Evolutionary conservation across 2,888 invertebrate genomes (phyloP).

Genomic region (Nomada ferruginata): DNA sequence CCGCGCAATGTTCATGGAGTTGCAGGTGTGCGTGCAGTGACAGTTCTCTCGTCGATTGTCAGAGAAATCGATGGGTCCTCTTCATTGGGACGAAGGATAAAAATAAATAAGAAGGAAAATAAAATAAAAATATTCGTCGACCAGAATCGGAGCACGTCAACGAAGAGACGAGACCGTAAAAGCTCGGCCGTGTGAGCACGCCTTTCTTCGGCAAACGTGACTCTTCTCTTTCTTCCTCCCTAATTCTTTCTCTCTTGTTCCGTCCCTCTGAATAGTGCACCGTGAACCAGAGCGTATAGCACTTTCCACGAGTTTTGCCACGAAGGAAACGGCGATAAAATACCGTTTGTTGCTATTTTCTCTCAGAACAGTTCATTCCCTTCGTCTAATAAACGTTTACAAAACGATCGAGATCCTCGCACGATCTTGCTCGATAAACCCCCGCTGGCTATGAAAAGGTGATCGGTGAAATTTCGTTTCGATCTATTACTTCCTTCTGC

Average conservation of each 20-base stretch:
- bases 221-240: slow-evolving; percentile 39
- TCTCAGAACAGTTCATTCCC: neutral
- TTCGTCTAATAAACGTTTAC: neutral
- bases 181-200: slow-evolving; percentile 42
- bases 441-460: neutral
- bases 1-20: slow-evolving; percentile 22
- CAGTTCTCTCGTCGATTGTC: neutral
- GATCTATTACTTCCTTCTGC: neutral
- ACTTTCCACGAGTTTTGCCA: slow-evolving; percentile 67
- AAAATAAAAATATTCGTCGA: neutral
- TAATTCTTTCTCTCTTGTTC: slow-evolving; percentile 44
- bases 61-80: neutral
- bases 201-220: slow-evolving; percentile 46
- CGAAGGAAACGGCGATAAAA: slow-evolving; percentile 31
- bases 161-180: slow-evolving; percentile 17
- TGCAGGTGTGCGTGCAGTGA: neutral
- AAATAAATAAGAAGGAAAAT: neutral
- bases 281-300: slow-evolving; percentile 70
- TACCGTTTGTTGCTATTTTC: slow-evolving; percentile 48
- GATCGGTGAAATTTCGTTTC: neutral
- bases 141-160: slow-evolving; percentile 8
- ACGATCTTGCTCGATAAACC: slow-evolving; percentile 2
- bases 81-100: neutral
- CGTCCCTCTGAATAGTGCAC: slow-evolving; percentile 61
- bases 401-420: neutral